Evolutionary conservation across 37 sponge, comb jelly and placozoan species (phyloP).

Genomic region (Bolinopsis microptera): DNA sequence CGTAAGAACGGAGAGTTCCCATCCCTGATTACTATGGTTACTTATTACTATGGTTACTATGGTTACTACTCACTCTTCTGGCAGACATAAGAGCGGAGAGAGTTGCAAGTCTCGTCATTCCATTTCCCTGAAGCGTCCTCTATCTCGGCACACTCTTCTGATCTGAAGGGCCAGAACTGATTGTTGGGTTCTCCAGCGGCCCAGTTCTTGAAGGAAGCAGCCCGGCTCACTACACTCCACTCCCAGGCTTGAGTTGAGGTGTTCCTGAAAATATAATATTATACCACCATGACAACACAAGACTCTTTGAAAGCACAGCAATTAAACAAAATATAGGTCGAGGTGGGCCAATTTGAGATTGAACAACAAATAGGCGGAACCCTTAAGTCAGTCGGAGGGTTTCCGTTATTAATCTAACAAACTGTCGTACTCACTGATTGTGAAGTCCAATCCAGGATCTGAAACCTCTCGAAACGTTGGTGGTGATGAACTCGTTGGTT

Average conservation of each 20-base stretch:
- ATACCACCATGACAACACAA: too few species aligned
- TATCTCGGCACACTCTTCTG: slow-evolving; percentile 39
- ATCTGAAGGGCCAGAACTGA: neutral
- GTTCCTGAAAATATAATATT: neutral
- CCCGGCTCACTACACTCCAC: slow-evolving; percentile 6
- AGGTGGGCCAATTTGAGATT: too few species aligned
- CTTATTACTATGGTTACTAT: too few species aligned
- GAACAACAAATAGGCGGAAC: too few species aligned
- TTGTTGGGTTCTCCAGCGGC: slow-evolving; percentile 35
- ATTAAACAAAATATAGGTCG: too few species aligned
- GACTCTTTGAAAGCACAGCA: too few species aligned
- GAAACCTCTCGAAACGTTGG: slow-evolving; percentile 14
- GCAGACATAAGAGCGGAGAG: slow-evolving; percentile 42
- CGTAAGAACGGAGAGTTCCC: slow-evolving; percentile 35
- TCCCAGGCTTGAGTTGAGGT: neutral
- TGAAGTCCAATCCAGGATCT: slow-evolving; percentile 38
- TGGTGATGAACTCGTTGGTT: slow-evolving; percentile 52
- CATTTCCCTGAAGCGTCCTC: slow-evolving; percentile 61
- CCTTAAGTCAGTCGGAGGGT: too few species aligned
- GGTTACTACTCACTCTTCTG: slow-evolving; percentile 62
- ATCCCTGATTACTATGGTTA: too few species aligned
- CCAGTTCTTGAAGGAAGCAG: slow-evolving; percentile 38
- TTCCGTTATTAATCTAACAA: too few species aligned
- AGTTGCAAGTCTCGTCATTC: slow-evolving; percentile 31
- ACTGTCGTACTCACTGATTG: slow-evolving; percentile 44